A percentile compares a stretch with the other conserved stretches of the same genome.
phyloP scores from a whole-genome alignment of 1,140 invertebrate species.

The Aricia agestis region DNA sequence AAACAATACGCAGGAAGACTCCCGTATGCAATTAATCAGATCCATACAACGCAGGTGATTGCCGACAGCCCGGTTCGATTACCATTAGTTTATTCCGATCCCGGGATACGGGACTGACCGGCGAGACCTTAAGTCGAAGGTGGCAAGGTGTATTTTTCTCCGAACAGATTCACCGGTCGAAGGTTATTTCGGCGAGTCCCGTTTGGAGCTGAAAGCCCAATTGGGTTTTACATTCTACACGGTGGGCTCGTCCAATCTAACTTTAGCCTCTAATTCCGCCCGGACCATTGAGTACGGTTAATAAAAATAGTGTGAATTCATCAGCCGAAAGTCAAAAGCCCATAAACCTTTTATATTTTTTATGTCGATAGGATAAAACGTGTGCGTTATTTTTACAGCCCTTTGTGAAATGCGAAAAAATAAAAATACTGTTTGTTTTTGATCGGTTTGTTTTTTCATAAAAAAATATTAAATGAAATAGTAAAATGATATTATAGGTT shows the following conservation, averaged over 20 bases:
- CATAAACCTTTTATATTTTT: conserved; percentile 6
- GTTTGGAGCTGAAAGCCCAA: conserved; percentile 65
- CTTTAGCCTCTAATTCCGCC: conserved; percentile 50
- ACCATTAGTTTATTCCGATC: conserved; percentile 42
- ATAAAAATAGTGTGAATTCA: conserved; percentile 41
- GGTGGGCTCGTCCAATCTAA: conserved; percentile 60
- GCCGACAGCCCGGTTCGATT: conserved; percentile 59
- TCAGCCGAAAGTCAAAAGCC: conserved; percentile 22
- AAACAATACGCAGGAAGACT: conserved; percentile 44
- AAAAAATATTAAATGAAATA: neutral
- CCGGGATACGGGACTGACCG: neutral
- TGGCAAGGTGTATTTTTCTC: conserved; percentile 30
- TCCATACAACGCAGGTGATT: conserved; percentile 63
- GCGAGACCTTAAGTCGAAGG: conserved; percentile 10
- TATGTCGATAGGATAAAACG: neutral
- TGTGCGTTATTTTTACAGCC: neutral
- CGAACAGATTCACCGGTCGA: conserved; percentile 34
- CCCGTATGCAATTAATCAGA: conserved; percentile 58
- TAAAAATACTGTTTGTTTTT: neutral
- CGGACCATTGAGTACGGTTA: conserved; percentile 36
- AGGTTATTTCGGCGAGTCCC: conserved; percentile 52
- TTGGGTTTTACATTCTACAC: conserved; percentile 65
- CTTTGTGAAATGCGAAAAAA: neutral
- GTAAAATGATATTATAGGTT: neutral
- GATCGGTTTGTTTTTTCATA: neutral